phyloP scores from a whole-genome alignment of 1,140 invertebrate species.

The Calephelis virginiensis region DNA sequence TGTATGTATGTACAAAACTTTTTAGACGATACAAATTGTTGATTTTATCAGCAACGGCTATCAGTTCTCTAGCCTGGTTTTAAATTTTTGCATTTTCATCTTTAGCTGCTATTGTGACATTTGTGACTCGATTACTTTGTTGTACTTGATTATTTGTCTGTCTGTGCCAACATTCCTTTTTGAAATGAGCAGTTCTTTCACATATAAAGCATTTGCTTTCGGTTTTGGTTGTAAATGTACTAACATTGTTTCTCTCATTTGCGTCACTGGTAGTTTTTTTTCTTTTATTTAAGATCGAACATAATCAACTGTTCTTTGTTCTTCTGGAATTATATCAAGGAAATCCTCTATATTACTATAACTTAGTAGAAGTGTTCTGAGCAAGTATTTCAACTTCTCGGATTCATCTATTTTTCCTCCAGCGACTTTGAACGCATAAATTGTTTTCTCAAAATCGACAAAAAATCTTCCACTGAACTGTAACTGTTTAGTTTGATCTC shows the following conservation, averaged over 20 bases:
- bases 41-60: constrained; percentile 35
- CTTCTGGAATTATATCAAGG: constrained; percentile 46
- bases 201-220: constrained; percentile 42
- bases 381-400: constrained; percentile 55
- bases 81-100: constrained; percentile 37
- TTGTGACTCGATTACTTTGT: constrained; percentile 25
- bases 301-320: constrained; percentile 63
- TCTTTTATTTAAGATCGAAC: constrained; percentile 56
- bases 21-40: constrained; percentile 38
- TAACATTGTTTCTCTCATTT: constrained; percentile 40
- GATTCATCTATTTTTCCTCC: constrained; percentile 45
- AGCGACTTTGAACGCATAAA: constrained; percentile 49
- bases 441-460: constrained; percentile 51
- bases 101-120: no score
- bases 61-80: constrained; percentile 31
- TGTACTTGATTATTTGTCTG: constrained; percentile 37
- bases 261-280: constrained; percentile 34
- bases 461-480: constrained; percentile 43
- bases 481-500: constrained; percentile 42
- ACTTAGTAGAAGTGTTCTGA: constrained; percentile 43
- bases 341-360: constrained; percentile 51
- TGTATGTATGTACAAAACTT: constrained; percentile 37
- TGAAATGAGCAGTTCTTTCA: constrained; percentile 44
- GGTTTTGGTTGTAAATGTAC: constrained; percentile 40
- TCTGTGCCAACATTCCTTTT: constrained; percentile 40